These are phyloP conservation scores for Megaceryle maxima DNA, from an alignment of 2,113 vertebrate genomes.

Conservation along the genomic window DNA sequence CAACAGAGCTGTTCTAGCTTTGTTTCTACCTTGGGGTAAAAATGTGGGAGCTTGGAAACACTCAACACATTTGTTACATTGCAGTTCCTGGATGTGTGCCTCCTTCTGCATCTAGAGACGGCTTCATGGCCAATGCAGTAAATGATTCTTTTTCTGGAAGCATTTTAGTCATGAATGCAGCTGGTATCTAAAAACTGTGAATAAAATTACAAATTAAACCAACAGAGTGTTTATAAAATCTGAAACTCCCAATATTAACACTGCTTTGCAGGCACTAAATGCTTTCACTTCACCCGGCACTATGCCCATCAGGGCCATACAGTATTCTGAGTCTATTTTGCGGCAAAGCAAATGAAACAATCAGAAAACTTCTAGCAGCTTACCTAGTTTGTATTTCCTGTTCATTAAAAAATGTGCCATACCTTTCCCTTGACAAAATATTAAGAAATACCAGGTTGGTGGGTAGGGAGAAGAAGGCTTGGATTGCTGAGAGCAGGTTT, in stretches of 20 bases:
- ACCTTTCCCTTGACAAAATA: neutral
- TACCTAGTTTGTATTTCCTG: neutral
- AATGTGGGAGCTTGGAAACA: neutral
- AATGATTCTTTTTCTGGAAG: neutral
- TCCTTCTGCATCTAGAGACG: neutral
- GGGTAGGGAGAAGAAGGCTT: neutral
- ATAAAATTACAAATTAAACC: neutral
- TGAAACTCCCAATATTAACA: neutral
- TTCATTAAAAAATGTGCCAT: neutral
- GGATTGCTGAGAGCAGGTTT: neutral
- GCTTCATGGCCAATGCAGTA: neutral
- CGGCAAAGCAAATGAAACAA: neutral
- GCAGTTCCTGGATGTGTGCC: neutral
- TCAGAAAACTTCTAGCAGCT: neutral
- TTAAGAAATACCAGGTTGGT: neutral
- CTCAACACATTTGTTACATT: neutral
- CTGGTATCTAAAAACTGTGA: neutral
- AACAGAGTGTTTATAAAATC: neutral
- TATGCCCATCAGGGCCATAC: neutral
- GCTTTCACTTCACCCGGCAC: neutral
- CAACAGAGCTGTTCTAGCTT: neutral
- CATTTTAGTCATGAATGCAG: neutral
- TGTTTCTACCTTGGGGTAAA: neutral
- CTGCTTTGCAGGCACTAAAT: neutral
- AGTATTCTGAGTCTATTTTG: neutral